A percentile compares a stretch with the other conserved stretches of the same genome.
Conservation (phyloP, 2,797 vertebrate species). For the Lycodopsis pacificus region DNA sequence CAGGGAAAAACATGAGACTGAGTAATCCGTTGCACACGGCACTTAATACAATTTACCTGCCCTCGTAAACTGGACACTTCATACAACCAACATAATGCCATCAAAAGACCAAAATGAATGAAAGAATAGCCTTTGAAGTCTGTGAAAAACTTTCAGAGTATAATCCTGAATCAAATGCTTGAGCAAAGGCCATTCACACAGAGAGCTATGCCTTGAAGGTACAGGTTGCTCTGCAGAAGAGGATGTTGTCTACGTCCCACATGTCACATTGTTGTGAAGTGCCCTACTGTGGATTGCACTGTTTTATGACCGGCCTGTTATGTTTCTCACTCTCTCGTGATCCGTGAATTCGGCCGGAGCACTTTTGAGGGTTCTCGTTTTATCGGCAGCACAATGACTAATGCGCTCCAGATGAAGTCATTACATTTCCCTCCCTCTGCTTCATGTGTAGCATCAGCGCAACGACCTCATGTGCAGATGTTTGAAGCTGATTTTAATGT, state of each 20-base stretch:
- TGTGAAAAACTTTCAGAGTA: slow-evolving; percentile 47
- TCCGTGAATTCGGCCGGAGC: slow-evolving; percentile 27
- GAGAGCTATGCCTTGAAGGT: slow-evolving; percentile 30
- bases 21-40: slow-evolving; percentile 40
- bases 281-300: slow-evolving; percentile 17
- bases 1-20: slow-evolving; percentile 18
- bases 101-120: slow-evolving; percentile 58
- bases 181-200: slow-evolving; percentile 39
- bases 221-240: slow-evolving; percentile 36
- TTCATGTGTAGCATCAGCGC: slow-evolving; percentile 6
- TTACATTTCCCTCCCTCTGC: slow-evolving; percentile 23
- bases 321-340: slow-evolving; percentile 39
- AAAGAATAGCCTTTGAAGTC: slow-evolving; percentile 57
- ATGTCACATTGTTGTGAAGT: slow-evolving; percentile 51
- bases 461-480: slow-evolving; percentile 2
- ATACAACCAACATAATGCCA: slow-evolving; percentile 51
- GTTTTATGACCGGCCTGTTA: slow-evolving; percentile 7
- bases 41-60: slow-evolving; percentile 49
- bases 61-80: slow-evolving; percentile 59
- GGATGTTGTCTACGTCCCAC: slow-evolving; percentile 31
- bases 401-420: slow-evolving; percentile 25
- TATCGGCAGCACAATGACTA: slow-evolving; percentile 25
- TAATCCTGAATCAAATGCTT: slow-evolving; percentile 57
- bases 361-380: slow-evolving; percentile 34
- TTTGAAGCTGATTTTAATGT: neutral